Evolutionary conservation across 2,888 invertebrate genomes (phyloP), one percentile per base, ranked within the genome.

Genomic region (Trissolcus japonicus): DNA sequence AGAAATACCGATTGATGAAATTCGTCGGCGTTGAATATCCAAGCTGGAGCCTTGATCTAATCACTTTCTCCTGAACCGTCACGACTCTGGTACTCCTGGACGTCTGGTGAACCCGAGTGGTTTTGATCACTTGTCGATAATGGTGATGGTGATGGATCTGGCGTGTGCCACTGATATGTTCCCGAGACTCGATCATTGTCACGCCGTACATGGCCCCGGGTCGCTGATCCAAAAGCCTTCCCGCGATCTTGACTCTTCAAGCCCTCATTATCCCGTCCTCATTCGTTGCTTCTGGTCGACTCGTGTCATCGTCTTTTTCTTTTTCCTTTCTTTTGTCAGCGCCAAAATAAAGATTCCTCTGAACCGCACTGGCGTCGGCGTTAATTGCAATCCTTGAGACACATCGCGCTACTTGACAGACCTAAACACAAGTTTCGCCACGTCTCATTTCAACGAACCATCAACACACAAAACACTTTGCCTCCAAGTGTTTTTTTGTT

Each of bases 21-120:
- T 83, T 85, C 35, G 89, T 89, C 56, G 89, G 89, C 67, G 89
- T 89, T 6, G 89, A 89, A 67, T 89, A 89, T 69, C 89, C 89
- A 56, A 89, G 85, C 80, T 89, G 89, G 29, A 89, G 82, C 50
- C 89, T 82, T 35, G 89, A 89, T 62, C 89, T 85, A 81, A 89
- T 85, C 79, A 89, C 89, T 80, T 86, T 89, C 81, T 88, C 89
- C 67, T 89, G 89, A 1, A 89, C 88, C 7, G 88, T 88, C 66
- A 89, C 88, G 81, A 89, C 86, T 76, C 85, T 84, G 11, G 86
- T 83, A 74, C 81, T 84, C 59, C 85, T 81, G 25, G 87, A 87
- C 71, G 85, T 86, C 55, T 88, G 88, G 50, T 88, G 89, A 60
- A 88, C 86, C 71, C 84, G 83, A 16, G 89, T 88, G 21, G 88